phyloP scores from a whole-genome alignment of 2,797 vertebrate species.

The Pseudomugil tenellus region DNA sequence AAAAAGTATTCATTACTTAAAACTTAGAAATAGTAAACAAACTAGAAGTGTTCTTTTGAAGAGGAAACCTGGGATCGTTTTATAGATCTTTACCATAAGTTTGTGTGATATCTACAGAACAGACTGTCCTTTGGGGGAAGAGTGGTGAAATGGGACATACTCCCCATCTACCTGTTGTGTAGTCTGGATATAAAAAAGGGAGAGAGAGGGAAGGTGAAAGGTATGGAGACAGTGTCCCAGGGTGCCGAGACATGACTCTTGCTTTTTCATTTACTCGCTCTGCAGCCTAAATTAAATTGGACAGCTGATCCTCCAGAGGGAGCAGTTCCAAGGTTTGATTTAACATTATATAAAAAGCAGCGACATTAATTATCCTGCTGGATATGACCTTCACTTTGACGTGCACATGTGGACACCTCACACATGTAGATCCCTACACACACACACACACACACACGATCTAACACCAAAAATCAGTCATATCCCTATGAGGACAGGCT shows the following conservation, averaged over 20 bases:
- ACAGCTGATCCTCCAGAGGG: slow-evolving; percentile 75
- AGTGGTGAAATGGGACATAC: slow-evolving; percentile 30
- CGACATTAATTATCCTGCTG: slow-evolving; percentile 80
- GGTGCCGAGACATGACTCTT: slow-evolving; percentile 54
- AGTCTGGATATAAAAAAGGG: slow-evolving; percentile 44
- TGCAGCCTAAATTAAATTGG: slow-evolving; percentile 73
- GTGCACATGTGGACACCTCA: slow-evolving; percentile 32
- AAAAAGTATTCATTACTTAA: slow-evolving; percentile 24
- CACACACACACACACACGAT: slow-evolving; percentile 4
- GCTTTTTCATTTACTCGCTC: slow-evolving; percentile 71
- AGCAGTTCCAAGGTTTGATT: slow-evolving; percentile 76
- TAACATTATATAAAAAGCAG: slow-evolving; percentile 74
- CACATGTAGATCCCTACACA: slow-evolving; percentile 14
- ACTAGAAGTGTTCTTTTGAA: slow-evolving; percentile 33
- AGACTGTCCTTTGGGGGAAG: slow-evolving; percentile 17
- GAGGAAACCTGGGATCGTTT: slow-evolving; percentile 37
- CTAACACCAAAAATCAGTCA: slow-evolving; percentile 19
- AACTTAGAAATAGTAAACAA: slow-evolving; percentile 49
- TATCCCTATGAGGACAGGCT: slow-evolving; percentile 14
- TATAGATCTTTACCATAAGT: slow-evolving; percentile 43
- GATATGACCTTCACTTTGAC: slow-evolving; percentile 79
- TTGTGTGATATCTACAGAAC: slow-evolving; percentile 21
- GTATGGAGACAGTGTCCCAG: slow-evolving; percentile 47
- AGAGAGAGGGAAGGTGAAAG: slow-evolving; percentile 47
- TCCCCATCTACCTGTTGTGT: slow-evolving; percentile 56